A percentile compares a stretch with the other conserved stretches of the same genome.
These are phyloP conservation scores for Nesoenas mayeri DNA, from an alignment of 2,113 vertebrate genomes.

Conservation along the genomic window DNA sequence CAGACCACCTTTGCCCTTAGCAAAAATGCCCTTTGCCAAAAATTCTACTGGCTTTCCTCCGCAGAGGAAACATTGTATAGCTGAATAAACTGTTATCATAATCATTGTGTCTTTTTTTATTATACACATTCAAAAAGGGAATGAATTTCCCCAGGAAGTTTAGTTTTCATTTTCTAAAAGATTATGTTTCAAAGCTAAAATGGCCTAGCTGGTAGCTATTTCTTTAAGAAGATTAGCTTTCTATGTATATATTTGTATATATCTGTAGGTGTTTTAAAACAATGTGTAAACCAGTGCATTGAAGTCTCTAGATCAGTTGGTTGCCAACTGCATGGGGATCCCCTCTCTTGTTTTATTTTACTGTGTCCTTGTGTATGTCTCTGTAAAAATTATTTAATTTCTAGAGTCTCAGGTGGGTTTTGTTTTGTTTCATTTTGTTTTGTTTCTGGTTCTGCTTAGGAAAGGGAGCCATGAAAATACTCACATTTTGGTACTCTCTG, in stretches of 20 bases:
- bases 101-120: background rate
- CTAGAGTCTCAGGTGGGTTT: background rate
- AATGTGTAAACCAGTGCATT: background rate
- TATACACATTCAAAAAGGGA: background rate
- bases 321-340: background rate
- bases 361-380: background rate
- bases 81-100: background rate
- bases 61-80: background rate
- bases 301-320: background rate
- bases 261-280: background rate
- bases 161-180: background rate
- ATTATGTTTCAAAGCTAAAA: accelerated
- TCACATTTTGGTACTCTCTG: background rate
- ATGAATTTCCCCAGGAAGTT: background rate
- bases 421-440: background rate
- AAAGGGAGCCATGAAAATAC: background rate
- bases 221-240: background rate
- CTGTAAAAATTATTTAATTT: background rate
- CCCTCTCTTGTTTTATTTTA: background rate
- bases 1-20: background rate
- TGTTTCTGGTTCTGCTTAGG: background rate
- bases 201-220: background rate
- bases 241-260: background rate
- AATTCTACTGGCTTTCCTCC: background rate
- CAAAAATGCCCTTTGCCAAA: background rate